These are phyloP conservation scores for Scaptomyza pallida DNA, from an alignment of 1,140 invertebrate genomes.

Conservation along the genomic window DNA sequence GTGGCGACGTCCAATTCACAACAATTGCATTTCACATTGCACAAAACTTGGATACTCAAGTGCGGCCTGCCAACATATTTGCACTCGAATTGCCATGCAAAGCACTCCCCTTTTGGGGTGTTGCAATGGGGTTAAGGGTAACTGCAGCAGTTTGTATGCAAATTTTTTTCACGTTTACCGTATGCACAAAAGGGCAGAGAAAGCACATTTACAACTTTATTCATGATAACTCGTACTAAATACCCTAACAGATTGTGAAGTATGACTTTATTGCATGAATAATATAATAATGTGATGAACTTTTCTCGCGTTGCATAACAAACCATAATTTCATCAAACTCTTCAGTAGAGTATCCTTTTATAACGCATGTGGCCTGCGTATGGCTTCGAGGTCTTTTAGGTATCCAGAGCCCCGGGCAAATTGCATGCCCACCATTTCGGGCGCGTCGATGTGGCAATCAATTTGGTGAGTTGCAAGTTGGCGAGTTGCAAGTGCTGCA, in stretches of 20 bases:
- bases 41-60: slow-evolving; percentile 75
- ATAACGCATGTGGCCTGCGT: not conserved
- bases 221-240: slow-evolving; percentile 1
- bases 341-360: no score
- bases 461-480: slow-evolving; percentile 47
- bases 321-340: not conserved
- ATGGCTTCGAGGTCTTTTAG: not conserved
- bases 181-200: slow-evolving; percentile 38
- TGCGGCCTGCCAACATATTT: slow-evolving; percentile 77
- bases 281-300: not conserved
- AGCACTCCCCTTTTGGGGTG: not conserved
- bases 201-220: slow-evolving; percentile 5
- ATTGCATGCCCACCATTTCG: slow-evolving; percentile 55
- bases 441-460: slow-evolving; percentile 64
- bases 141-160: slow-evolving; percentile 71
- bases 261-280: not conserved
- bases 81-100: slow-evolving; percentile 67
- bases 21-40: slow-evolving; percentile 76
- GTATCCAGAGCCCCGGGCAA: slow-evolving; percentile 11
- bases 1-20: slow-evolving; percentile 62
- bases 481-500: slow-evolving; percentile 41
- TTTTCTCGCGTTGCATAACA: not conserved
- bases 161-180: slow-evolving; percentile 72
- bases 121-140: slow-evolving; percentile 1
- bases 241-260: not conserved